Base-by-base conservation (phyloP, 1,140 invertebrate species). In the Pararge aegeria region DNA sequence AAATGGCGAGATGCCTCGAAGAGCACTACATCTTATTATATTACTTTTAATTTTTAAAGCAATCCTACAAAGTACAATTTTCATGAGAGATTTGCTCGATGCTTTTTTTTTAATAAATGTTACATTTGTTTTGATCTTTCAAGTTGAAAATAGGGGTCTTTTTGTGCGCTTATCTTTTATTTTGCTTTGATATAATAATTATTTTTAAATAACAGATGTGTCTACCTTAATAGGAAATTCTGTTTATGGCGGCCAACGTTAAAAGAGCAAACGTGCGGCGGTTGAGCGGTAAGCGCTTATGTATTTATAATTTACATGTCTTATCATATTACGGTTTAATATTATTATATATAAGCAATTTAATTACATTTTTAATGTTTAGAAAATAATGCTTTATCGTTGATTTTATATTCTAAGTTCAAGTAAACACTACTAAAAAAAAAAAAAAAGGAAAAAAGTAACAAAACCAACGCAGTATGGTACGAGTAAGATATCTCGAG, bases 1-100 rank as follows among this genome's bases (percentile, higher is more conserved):
- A 79, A 83, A 75, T 75, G 64, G 64, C 64, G 67, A 66, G 68
- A 63, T 65, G 53, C 67, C 63, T 57, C 54, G 55, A 66, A 73
- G 68, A 70, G 68, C 71, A 61, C 68, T 73, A 66, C 58, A 52
- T 61, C 55, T 73, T 70, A 73, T 73, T 73, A 73, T 52, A 66
- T 66, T 68, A 68, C 57, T 62, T 57, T 63, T 67, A 66, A 58
- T 67, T 73, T 73, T 68, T 57, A 49, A 54, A 61, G 56, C 56
- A 53, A 58, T 59, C 54, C 49, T 51, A 59, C 57, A 59, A 59
- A 59, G 56, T 27, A 51, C 58, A 59, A 53, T 57, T 56, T 40
- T 55, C 50, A 49, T 49, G 46, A 49, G 18, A 49, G 21, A 49
- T 49, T 49, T 49, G 46, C 24, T 24, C 34, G 10, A 10, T 27